These are phyloP conservation scores for Macrobrachium nipponense DNA, from an alignment of 1,140 invertebrate species.

Conservation along the genomic window DNA sequence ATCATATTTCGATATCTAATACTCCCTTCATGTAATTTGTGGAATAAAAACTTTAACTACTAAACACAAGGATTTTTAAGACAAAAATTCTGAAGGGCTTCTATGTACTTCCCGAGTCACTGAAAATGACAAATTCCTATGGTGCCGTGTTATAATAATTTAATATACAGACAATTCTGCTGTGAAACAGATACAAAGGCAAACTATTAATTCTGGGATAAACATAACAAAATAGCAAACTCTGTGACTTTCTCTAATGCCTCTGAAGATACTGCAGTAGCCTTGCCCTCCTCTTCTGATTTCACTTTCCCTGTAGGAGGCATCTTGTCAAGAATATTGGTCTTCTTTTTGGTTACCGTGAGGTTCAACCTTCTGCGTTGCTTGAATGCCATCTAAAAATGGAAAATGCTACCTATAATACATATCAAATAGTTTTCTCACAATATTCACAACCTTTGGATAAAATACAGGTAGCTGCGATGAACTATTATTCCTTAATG, in stretches of 20 bases:
- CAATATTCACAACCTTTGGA: background rate
- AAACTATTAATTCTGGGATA: background rate
- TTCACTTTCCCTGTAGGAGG: slow-evolving; percentile 49
- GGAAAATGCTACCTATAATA: slow-evolving; percentile 12
- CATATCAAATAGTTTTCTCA: background rate
- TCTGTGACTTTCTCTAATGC: slow-evolving; percentile 61
- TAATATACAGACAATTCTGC: too few species aligned
- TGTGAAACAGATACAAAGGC: too few species aligned
- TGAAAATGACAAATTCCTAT: too few species aligned
- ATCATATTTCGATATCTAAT: too few species aligned
- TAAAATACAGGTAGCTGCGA: background rate
- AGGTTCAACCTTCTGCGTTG: slow-evolving; percentile 73
- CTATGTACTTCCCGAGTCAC: too few species aligned
- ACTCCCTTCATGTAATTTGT: too few species aligned
- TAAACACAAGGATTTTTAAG: too few species aligned
- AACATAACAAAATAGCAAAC: background rate
- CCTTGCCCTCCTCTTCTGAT: slow-evolving; percentile 56
- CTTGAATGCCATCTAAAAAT: slow-evolving; percentile 69
- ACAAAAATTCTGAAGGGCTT: too few species aligned
- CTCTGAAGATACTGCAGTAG: slow-evolving; percentile 56
- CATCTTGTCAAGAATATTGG: slow-evolving; percentile 66
- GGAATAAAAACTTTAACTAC: too few species aligned
- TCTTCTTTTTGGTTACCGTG: slow-evolving; percentile 67
- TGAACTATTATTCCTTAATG: too few species aligned
- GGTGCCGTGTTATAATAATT: too few species aligned